A percentile compares a stretch with the other conserved stretches of the same genome.
Conservation (phyloP, 2,888 invertebrate genomes). For the Agriopis marginaria region DNA sequence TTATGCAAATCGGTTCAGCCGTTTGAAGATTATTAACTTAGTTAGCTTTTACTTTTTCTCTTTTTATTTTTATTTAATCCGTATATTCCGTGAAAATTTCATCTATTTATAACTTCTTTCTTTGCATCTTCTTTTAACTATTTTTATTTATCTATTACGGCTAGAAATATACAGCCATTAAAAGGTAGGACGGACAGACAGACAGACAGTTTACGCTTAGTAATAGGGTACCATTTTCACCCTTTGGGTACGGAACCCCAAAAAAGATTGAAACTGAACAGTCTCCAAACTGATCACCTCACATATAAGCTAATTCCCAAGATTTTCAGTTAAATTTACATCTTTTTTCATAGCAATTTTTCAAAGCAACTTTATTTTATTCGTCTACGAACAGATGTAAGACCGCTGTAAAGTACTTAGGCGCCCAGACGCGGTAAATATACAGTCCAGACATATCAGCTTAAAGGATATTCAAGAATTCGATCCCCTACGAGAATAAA, state of each 20-base stretch:
- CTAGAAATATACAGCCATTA: too few relatives aligned
- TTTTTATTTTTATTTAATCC: too few relatives aligned
- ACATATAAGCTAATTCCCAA: neutral
- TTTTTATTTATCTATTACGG: too few relatives aligned
- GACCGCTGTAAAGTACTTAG: slow-evolving; percentile 7
- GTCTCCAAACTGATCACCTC: neutral
- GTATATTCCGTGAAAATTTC: too few relatives aligned
- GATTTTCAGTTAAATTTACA: neutral
- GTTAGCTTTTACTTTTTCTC: too few relatives aligned
- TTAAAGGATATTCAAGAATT: slow-evolving; percentile 33
- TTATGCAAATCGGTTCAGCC: too few relatives aligned
- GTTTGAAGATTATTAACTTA: too few relatives aligned
- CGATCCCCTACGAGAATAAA: slow-evolving; percentile 21
- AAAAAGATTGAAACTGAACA: neutral
- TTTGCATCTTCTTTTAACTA: too few relatives aligned
- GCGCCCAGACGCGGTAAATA: slow-evolving; percentile 30
- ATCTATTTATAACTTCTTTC: too few relatives aligned
- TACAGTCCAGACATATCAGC: slow-evolving; percentile 33
- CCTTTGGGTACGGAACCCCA: neutral
- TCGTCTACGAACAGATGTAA: slow-evolving; percentile 6
- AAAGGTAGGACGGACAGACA: too few relatives aligned
- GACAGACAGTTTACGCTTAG: too few relatives aligned
- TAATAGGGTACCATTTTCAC: too few relatives aligned
- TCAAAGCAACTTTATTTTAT: slow-evolving; percentile 5
- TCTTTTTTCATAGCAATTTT: neutral